A percentile compares a stretch with the other conserved stretches of the same genome.
Evolutionary conservation across 2,113 vertebrate species (phyloP).

Genomic region (Jaculus jaculus): DNA sequence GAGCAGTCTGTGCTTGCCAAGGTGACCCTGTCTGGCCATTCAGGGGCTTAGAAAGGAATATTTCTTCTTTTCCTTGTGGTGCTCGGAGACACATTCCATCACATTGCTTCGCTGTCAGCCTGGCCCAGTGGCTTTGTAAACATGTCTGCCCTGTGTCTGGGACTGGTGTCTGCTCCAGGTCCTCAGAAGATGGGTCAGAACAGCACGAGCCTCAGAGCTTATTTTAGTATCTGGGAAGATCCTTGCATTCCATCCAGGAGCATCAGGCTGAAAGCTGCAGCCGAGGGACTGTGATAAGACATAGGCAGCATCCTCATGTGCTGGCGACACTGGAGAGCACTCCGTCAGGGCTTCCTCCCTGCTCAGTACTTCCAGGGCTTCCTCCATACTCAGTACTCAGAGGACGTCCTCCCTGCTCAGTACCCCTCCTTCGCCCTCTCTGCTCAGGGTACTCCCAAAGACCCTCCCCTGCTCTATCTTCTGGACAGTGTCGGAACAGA

Average conservation of each 20-base stretch:
- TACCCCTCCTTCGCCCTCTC: too few species aligned
- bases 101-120: not conserved
- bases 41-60: not conserved
- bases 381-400: too few species aligned
- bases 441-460: too few species aligned
- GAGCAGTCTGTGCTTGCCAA: too few species aligned
- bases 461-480: too few species aligned
- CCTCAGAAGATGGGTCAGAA: conserved; percentile 57
- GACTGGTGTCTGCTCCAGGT: conserved; percentile 21
- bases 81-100: not conserved
- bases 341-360: fast-evolving
- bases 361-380: too few species aligned
- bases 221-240: conserved; percentile 81
- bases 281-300: conserved; percentile 26
- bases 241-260: conserved; percentile 66
- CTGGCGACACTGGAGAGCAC: fast-evolving
- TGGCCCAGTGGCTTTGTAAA: not conserved
- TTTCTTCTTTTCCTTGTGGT: not conserved
- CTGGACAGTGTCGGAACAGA: fast-evolving
- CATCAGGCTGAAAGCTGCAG: conserved; percentile 66
- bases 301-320: not conserved
- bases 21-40: not conserved
- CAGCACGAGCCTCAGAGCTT: conserved; percentile 66
- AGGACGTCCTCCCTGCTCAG: too few species aligned
- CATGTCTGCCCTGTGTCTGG: conserved; percentile 61